Percentiles rank a stretch among this genome's conserved stretches.
Conservation (phyloP, 2,113 vertebrate species). For the Macaca mulatta region DNA sequence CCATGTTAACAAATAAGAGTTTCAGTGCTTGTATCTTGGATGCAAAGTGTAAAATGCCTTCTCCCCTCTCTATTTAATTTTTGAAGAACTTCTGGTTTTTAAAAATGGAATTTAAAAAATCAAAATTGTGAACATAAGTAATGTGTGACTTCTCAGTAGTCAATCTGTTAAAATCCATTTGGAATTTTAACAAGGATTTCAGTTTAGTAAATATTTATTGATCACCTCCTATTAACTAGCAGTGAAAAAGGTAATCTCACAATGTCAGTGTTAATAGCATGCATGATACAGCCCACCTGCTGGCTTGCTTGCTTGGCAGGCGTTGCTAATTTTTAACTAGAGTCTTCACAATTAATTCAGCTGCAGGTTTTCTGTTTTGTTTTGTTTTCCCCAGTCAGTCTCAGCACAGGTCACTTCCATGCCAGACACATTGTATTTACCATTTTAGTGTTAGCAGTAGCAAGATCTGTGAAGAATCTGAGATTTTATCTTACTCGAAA, state of each 20-base stretch:
- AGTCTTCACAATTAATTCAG: constrained; percentile 17
- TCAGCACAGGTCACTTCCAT: constrained; percentile 27
- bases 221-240: not conserved
- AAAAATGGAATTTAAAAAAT: not conserved
- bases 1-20: not conserved
- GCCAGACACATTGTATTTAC: not conserved
- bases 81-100: not conserved
- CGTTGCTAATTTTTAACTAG: not conserved
- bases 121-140: not conserved
- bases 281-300: not conserved
- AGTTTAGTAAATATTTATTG: not conserved
- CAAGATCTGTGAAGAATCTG: not conserved
- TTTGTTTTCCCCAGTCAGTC: not conserved
- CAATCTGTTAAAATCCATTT: not conserved
- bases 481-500: not conserved
- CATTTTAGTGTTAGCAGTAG: not conserved
- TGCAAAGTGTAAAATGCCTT: not conserved
- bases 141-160: not conserved
- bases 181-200: not conserved
- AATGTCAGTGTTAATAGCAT: not conserved
- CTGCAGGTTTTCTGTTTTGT: not conserved
- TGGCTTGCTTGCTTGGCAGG: not conserved
- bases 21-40: not conserved
- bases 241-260: not conserved
- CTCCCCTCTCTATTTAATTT: not conserved